Evolutionary conservation across 2,797 vertebrate genomes (phyloP).

Genomic region (Xerus rutilus): DNA sequence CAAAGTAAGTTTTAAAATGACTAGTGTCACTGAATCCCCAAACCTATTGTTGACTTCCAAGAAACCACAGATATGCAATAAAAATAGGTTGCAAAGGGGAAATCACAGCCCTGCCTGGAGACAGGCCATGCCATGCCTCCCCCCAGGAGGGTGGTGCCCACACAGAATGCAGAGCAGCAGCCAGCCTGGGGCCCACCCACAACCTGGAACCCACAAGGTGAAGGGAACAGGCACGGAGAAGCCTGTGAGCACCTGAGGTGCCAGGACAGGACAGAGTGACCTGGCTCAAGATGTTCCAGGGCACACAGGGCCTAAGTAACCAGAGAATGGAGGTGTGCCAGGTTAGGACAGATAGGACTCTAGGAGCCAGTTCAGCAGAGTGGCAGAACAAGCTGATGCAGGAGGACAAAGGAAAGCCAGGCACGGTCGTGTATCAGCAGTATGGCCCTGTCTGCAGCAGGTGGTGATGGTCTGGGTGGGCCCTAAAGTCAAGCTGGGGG

Average conservation of each 20-base stretch:
- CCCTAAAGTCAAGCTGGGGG: too few relatives aligned
- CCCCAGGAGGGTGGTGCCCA: accelerated
- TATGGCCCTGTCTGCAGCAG: neutral
- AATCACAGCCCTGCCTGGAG: neutral
- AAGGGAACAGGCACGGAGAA: neutral
- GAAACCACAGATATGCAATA: constrained; percentile 3
- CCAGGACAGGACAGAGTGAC: neutral
- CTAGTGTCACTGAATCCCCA: neutral
- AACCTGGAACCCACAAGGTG: neutral
- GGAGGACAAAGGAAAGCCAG: too few relatives aligned
- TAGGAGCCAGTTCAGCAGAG: neutral
- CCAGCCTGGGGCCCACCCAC: too few relatives aligned
- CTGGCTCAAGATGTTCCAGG: neutral
- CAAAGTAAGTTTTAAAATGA: neutral
- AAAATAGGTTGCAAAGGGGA: neutral
- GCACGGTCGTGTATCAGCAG: accelerated
- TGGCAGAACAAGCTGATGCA: neutral
- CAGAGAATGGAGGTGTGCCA: neutral
- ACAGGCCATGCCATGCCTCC: neutral
- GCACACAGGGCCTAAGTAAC: too few relatives aligned
- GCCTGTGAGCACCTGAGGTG: neutral
- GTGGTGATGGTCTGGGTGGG: accelerated
- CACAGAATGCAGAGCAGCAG: too few relatives aligned
- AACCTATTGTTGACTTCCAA: neutral
- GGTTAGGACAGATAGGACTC: neutral